Conservation (phyloP, 2,888 invertebrate genomes). For the Sinotaia quadrata region DNA sequence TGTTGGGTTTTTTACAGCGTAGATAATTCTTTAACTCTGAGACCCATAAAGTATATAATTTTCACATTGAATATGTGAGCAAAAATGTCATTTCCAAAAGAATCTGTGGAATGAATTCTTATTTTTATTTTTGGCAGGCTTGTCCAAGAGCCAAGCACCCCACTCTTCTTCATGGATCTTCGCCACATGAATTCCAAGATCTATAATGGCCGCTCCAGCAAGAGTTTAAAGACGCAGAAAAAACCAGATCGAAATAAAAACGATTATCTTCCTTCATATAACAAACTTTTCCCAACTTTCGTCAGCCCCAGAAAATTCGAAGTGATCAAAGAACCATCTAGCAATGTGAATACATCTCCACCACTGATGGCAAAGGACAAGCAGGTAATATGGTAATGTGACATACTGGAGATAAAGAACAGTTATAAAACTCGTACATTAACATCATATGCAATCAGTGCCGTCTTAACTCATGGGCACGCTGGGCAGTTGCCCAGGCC, state of each 20-base stretch:
- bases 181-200: slow-evolving; percentile 59
- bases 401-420: too few species aligned
- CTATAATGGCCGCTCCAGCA: slow-evolving; percentile 45
- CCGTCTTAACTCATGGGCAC: too few species aligned
- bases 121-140: too few species aligned
- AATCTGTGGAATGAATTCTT: too few species aligned
- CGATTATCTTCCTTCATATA: slow-evolving; percentile 13
- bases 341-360: slow-evolving; percentile 57
- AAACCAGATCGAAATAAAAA: not conserved
- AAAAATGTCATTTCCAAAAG: too few species aligned
- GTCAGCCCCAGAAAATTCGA: slow-evolving; percentile 60
- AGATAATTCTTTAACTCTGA: too few species aligned
- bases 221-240: slow-evolving; percentile 36
- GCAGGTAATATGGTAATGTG: slow-evolving; percentile 41
- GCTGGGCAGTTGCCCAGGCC: too few species aligned
- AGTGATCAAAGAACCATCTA: slow-evolving; percentile 42
- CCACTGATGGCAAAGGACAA: slow-evolving; percentile 56
- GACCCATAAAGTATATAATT: not conserved
- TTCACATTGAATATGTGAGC: not conserved
- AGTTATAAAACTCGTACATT: too few species aligned
- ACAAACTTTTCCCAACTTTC: slow-evolving; percentile 47
- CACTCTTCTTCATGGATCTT: slow-evolving; percentile 57
- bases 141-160: slow-evolving; percentile 26
- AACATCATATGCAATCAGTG: too few species aligned
- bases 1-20: too few species aligned